Evolutionary conservation across 2,888 invertebrate species (phyloP), one percentile per base, ranked within the genome.

Genomic region (Limnephilus rhombicus): DNA sequence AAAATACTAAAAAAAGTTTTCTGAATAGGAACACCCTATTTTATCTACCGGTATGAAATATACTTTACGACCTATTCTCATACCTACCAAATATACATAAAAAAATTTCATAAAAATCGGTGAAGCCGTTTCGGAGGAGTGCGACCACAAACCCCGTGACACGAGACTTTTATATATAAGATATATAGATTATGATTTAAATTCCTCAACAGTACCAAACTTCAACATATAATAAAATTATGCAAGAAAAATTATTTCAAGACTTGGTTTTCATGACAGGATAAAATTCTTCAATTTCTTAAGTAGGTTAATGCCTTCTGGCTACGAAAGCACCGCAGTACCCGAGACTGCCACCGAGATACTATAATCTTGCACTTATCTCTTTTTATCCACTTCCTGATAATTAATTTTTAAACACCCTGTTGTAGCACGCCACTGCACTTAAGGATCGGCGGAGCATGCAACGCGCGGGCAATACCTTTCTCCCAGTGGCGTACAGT

Each of bases 381-480:
- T 68, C 24, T 68, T 68, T 82, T 34, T 82, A 82, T 82, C 82
- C 82, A 15, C 82, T 82, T 82, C 82, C 34, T 34, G 82, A 68
- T 68, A 68, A 68, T 68, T 68, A 68, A 68, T 68, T 68, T 68
- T 68, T 68, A 68, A 68, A 68, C 82, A 82, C 82, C 31, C 82
- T 68, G 68, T 68, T 68, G 68, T 68, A 68, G 68, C 68, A 68
- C 68, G 68, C 68, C 45, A 45, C 29, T 45, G 45, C 86, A 86
- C 45, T 86, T 45, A 68, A 45, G 41, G 86, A 29, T 86, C 45
- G 37, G 29, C 86, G 86, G 37, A 41, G 86, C 86, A 86, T 86
- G 37, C 86, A 86, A 45, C 86, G n/a, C 45, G 86, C 41, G 41
- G 83, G 83, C 34, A 83, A 83, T 86, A 86, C 86, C 86, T 86